Evolutionary conservation across 2,113 vertebrate genomes (phyloP), one percentile per base, ranked within the genome.

Genomic region (Nothocercus nigrocapillus): DNA sequence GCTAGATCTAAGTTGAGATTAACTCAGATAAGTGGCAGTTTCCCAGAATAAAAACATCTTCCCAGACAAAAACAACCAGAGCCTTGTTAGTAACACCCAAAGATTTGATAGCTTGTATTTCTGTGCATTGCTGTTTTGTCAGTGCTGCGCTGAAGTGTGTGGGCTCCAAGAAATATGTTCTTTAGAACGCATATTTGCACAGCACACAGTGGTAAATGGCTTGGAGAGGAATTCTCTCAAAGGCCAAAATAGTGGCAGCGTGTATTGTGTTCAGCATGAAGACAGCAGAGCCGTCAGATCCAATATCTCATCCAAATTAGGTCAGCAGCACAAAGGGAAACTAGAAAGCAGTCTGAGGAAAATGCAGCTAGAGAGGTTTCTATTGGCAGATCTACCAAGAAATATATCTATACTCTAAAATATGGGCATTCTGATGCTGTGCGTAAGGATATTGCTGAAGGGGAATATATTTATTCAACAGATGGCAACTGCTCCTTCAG

Each of bases 221-320:
- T 40, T 68, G 40, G 63, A 76, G 81, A 72, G 83, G 86, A 85
- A 89, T 74, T 85, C 69, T 87, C 58, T 96, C 74, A 70, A 93
- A 94, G 73, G 86, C 74, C 83, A 82, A 88, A 90, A 73, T 8
- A n/a, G 69, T 80, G 81, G 78, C 91, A 89, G 63, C 2, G 45
- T 68, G 53, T 68, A 49, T 40, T 67, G 67, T 56, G 78, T 54
- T 93, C 84, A 72, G 94, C 7, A 0, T 78, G 92, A 88, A 78
- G 94, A 91, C 89, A 85, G 49, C 3, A 62, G 92, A 94, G 90
- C 73, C 22, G 27, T 94, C 96, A 95, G 85, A 92, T 89, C 90
- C 93, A 94, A 90, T 96, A 92, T 93, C 95, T 97, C 94, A 95
- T 44, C 64, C 92, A 90, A 96, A 96, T 96, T 85, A 97, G 95